These are phyloP conservation scores for Pemphigus obesinymphae DNA, from an alignment of 1,140 invertebrate genomes.

Conservation along the genomic window DNA sequence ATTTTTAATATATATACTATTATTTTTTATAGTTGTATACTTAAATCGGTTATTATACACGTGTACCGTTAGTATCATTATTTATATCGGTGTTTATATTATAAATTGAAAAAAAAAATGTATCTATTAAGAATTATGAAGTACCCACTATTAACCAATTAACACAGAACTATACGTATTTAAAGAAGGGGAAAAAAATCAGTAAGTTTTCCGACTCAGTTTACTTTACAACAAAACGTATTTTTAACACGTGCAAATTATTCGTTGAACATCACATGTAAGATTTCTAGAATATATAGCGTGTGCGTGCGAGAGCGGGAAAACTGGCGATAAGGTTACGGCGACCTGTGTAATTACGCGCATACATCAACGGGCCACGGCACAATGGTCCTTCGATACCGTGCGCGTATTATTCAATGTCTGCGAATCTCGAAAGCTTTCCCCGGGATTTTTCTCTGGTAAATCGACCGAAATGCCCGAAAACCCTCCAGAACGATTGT, in stretches of 20 bases:
- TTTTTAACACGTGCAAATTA: neutral
- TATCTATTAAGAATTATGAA: no score
- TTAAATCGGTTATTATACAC: no score
- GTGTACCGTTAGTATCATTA: no score
- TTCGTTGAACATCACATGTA: neutral
- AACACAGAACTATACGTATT: no score
- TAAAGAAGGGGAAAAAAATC: no score
- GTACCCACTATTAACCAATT: no score
- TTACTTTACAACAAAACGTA: no score
- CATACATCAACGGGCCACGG: slow-evolving; percentile 2
- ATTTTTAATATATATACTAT: no score
- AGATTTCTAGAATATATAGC: neutral
- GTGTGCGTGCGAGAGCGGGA: neutral
- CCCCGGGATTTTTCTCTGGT: neutral
- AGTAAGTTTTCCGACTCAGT: no score
- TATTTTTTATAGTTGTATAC: no score
- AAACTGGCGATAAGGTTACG: neutral
- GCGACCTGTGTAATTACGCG: slow-evolving; percentile 6
- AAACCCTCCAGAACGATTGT: slow-evolving; percentile 8
- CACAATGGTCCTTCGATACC: neutral
- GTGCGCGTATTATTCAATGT: slow-evolving; percentile 3
- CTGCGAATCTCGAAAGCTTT: neutral
- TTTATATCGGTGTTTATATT: no score
- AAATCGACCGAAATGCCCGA: slow-evolving; percentile 18
- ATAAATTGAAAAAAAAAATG: no score